Percentiles rank a stretch among this genome's conserved stretches.
Conservation (phyloP, 2,113 vertebrate species). For the Corvus cornix region DNA sequence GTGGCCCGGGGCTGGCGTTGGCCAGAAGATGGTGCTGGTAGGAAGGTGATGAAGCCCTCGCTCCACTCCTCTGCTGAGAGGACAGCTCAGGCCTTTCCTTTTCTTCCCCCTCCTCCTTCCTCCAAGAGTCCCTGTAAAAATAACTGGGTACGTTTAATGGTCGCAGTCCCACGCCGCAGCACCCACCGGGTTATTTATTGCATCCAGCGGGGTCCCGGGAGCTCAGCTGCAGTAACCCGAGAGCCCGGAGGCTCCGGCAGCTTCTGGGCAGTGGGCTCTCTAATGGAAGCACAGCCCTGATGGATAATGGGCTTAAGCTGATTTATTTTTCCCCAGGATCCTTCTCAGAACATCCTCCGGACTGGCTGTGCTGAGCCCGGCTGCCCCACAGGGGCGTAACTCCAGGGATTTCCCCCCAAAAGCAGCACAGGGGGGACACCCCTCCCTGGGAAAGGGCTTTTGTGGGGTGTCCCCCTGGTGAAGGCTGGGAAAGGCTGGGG, state of each 20-base stretch:
- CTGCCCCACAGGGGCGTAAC: neutral
- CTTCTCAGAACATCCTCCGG: neutral
- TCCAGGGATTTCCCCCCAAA: neutral
- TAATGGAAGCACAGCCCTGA: slow-evolving; percentile 55
- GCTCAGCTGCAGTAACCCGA: slow-evolving; percentile 7
- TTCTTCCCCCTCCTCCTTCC: neutral
- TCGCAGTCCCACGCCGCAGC: neutral
- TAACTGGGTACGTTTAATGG: neutral
- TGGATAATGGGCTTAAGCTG: slow-evolving; percentile 14
- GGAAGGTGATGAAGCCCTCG: neutral
- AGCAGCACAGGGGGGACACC: neutral
- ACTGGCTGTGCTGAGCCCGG: neutral
- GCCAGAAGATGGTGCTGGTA: slow-evolving; percentile 67
- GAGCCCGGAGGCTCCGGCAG: neutral
- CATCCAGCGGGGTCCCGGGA: slow-evolving; percentile 23
- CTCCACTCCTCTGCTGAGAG: neutral
- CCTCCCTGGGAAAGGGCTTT: neutral
- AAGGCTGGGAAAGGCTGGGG: neutral
- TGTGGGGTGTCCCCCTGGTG: fast-evolving
- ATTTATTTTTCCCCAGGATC: slow-evolving; percentile 30
- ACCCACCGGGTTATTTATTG: slow-evolving; percentile 28
- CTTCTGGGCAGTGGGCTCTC: slow-evolving; percentile 27
- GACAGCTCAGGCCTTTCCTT: neutral
- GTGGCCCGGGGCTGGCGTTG: neutral
- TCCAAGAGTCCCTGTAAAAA: neutral